A percentile compares a stretch with the other conserved stretches of the same genome.
These are phyloP conservation scores for Chaetodon trifasciatus DNA, from an alignment of 2,797 vertebrate genomes.

Conservation along the genomic window DNA sequence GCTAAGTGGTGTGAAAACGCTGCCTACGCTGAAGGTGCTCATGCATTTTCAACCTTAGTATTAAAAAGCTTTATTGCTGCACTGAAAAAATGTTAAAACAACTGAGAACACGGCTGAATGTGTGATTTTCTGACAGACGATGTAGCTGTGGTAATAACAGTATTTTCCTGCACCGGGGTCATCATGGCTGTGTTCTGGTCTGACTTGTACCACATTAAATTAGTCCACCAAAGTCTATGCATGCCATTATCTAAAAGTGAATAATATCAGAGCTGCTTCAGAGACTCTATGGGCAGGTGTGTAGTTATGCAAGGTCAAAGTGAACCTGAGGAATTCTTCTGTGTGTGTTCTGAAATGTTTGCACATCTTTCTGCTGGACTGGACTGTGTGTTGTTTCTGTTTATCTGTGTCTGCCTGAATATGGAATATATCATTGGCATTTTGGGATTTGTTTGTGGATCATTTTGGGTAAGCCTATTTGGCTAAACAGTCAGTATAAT, in stretches of 20 bases:
- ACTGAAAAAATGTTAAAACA: constrained; percentile 12
- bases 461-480: constrained; percentile 42
- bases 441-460: constrained; percentile 50
- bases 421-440: constrained; percentile 34
- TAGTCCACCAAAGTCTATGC: constrained; percentile 21
- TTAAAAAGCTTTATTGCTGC: constrained; percentile 34
- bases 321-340: constrained; percentile 58
- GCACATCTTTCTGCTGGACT: constrained; percentile 26
- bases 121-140: constrained; percentile 28
- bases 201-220: constrained; percentile 28
- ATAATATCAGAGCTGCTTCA: constrained; percentile 31
- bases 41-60: constrained; percentile 32
- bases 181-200: neutral
- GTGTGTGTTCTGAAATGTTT: constrained; percentile 26
- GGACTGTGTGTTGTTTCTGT: constrained; percentile 5
- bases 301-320: constrained; percentile 59
- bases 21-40: constrained; percentile 29
- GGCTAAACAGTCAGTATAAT: constrained; percentile 37
- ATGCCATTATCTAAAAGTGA: constrained; percentile 24
- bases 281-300: constrained; percentile 59
- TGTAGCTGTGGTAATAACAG: neutral
- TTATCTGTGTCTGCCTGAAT: constrained; percentile 16
- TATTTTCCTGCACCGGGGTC: constrained; percentile 5
- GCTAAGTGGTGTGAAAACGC: constrained; percentile 43
- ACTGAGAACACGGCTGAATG: neutral